Conservation (phyloP, 2,797 vertebrate genomes). For the Paratrypauchen microcephalus region DNA sequence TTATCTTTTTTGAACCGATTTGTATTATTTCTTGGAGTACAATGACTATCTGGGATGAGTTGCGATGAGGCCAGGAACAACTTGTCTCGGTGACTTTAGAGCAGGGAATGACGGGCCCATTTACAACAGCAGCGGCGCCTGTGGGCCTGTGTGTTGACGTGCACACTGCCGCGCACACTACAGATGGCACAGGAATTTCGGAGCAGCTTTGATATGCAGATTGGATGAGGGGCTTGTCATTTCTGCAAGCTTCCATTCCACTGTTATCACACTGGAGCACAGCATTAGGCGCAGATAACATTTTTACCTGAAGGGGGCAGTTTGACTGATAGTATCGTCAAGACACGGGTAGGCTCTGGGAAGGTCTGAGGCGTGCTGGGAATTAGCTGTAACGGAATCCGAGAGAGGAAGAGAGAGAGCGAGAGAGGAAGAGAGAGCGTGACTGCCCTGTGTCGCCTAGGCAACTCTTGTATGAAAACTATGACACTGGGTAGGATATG, state of each 20-base stretch:
- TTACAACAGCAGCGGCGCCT: conserved; percentile 12
- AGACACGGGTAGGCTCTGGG: conserved; percentile 50
- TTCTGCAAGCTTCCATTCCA: conserved; percentile 56
- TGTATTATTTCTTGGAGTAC: conserved; percentile 41
- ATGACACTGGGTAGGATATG: conserved; percentile 28
- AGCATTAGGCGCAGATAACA: conserved; percentile 64
- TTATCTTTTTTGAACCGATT: conserved; percentile 17
- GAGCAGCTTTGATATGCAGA: conserved; percentile 72
- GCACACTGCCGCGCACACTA: conserved; percentile 15
- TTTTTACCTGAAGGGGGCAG: conserved; percentile 71
- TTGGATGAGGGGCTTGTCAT: conserved; percentile 63
- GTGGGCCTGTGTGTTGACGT: background rate
- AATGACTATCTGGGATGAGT: conserved; percentile 43
- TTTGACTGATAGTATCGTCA: conserved; percentile 60
- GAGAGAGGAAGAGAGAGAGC: conserved; percentile 1
- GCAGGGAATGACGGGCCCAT: conserved; percentile 31
- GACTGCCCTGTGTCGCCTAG: conserved; percentile 31
- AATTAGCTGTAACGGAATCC: conserved; percentile 25
- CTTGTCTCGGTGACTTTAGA: conserved; percentile 37
- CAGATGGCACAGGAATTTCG: conserved; percentile 68
- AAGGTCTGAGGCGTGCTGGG: conserved; percentile 29
- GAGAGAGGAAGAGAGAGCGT: conserved; percentile 18
- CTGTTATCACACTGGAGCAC: conserved; percentile 60
- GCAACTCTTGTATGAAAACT: conserved; percentile 23
- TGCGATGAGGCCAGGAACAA: conserved; percentile 31